Conservation (phyloP, 2,113 vertebrate genomes). For the Nothobranchius kuhntae region DNA sequence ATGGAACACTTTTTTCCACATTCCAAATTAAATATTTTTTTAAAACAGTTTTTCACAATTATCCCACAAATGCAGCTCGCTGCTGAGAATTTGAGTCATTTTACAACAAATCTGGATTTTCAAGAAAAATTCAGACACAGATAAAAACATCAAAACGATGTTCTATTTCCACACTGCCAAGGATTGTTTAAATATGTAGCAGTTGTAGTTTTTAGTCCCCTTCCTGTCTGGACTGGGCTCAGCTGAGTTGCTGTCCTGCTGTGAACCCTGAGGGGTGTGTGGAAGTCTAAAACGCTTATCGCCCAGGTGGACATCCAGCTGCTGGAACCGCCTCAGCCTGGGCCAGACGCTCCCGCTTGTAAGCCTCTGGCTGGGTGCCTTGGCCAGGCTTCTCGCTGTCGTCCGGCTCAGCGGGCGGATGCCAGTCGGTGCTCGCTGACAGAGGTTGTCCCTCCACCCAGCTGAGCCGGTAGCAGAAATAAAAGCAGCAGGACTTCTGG, state of each 20-base stretch:
- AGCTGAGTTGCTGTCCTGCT: constrained; percentile 30
- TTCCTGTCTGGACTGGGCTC: constrained; percentile 14
- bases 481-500: constrained; percentile 43
- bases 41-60: constrained; percentile 21
- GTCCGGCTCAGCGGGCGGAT: constrained; percentile 51
- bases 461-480: constrained; percentile 28
- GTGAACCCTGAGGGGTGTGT: constrained; percentile 45
- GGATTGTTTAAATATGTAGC: constrained; percentile 3
- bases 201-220: constrained; percentile 8
- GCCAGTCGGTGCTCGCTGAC: constrained; percentile 10
- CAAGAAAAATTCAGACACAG: too few species aligned
- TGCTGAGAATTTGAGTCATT: not conserved
- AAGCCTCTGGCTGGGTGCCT: constrained; percentile 42
- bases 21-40: too few species aligned
- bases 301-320: constrained; percentile 56
- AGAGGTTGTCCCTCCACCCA: constrained; percentile 38
- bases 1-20: constrained; percentile 12
- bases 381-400: constrained; percentile 50
- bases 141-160: too few species aligned
- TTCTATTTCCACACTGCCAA: not conserved
- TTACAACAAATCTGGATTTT: too few species aligned
- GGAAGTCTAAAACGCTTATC: constrained; percentile 36
- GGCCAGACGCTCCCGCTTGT: constrained; percentile 13
- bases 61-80: constrained; percentile 32
- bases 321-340: constrained; percentile 19